Evolutionary conservation across 1,140 invertebrate genomes (phyloP).

Genomic region (Tyrophagus putrescentiae): DNA sequence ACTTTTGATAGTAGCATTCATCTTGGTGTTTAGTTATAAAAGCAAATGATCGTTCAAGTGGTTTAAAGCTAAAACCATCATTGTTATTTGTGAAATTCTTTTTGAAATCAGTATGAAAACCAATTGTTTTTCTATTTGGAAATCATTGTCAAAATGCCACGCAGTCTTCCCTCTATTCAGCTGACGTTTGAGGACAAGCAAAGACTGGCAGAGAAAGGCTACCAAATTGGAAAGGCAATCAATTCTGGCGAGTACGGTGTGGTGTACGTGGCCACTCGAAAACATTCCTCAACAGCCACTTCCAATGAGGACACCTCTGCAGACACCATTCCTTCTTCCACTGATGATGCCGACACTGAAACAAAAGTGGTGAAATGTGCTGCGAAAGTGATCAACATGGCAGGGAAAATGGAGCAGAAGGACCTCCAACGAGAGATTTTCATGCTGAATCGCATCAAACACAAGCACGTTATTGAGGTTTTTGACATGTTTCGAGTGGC

Average conservation of each 20-base stretch:
- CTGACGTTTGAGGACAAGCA: neutral
- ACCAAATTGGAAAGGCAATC: neutral
- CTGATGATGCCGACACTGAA: neutral
- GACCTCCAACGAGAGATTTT: neutral
- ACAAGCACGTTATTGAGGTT: neutral
- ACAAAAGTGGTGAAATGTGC: neutral
- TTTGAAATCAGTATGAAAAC: no score
- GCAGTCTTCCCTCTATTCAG: neutral
- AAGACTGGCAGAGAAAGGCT: neutral
- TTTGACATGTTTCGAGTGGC: neutral
- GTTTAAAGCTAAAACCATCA: no score
- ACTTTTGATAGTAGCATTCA: no score
- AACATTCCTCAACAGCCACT: no score
- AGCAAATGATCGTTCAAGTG: no score
- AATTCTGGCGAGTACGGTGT: slow-evolving; percentile 4
- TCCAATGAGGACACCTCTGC: neutral
- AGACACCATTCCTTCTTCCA: neutral
- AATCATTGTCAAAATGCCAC: no score
- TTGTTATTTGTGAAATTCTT: no score
- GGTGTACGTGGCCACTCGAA: neutral
- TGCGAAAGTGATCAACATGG: slow-evolving; percentile 4
- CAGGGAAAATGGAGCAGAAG: neutral
- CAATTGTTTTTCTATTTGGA: no score
- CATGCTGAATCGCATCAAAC: neutral
- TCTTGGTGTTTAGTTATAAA: no score